Evolutionary conservation across 2,888 invertebrate species (phyloP).

Genomic region (Nomada fabriciana): DNA sequence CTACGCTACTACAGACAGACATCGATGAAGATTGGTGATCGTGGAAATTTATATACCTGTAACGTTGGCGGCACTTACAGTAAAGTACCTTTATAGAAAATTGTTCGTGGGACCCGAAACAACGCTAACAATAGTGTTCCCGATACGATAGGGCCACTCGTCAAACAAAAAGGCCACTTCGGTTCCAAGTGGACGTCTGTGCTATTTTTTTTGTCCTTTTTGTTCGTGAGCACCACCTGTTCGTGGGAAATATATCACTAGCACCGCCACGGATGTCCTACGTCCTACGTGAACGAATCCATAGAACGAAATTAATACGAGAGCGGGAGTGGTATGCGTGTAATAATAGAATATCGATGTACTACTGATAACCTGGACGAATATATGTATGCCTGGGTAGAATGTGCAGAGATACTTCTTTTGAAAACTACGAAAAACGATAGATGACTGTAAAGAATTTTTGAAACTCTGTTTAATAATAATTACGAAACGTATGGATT

Average conservation of each 20-base stretch:
- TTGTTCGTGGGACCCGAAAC: conserved; percentile 37
- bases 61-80: conserved; percentile 40
- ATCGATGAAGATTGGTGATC: conserved; percentile 32
- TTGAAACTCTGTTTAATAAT: no score
- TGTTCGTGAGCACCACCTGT: conserved; percentile 70
- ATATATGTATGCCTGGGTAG: no score
- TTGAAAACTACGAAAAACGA: no score
- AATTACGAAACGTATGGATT: no score
- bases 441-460: no score
- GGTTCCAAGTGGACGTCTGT: conserved; percentile 43
- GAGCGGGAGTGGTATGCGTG: neutral
- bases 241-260: conserved; percentile 66
- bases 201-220: conserved; percentile 39
- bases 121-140: conserved; percentile 54
- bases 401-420: no score
- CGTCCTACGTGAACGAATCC: conserved; percentile 14
- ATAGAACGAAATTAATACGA: neutral
- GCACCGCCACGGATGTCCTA: conserved; percentile 17
- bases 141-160: conserved; percentile 62
- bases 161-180: conserved; percentile 68
- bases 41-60: conserved; percentile 17
- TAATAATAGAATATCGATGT: neutral
- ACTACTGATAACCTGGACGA: neutral
- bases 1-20: conserved; percentile 14
- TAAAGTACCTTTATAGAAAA: conserved; percentile 36